phyloP scores from a whole-genome alignment of 2,113 vertebrate genomes.

The Origma solitaria region DNA sequence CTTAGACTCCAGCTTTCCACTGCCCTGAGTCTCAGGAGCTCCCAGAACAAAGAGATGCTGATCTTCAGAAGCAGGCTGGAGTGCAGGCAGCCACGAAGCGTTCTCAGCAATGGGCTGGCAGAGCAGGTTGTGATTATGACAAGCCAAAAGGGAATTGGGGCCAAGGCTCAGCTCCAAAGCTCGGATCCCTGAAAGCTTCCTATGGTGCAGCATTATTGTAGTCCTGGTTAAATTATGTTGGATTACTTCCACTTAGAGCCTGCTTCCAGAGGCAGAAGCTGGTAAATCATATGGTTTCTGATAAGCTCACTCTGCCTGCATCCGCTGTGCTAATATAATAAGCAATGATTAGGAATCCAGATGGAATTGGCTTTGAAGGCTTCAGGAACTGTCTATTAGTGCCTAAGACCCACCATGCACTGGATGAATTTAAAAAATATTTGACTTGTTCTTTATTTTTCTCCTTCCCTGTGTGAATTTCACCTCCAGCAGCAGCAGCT shows the following conservation, averaged over 20 bases:
- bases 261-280: slow-evolving; percentile 15
- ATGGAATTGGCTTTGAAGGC: slow-evolving; percentile 19
- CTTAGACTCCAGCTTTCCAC: not conserved
- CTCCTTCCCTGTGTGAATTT: not conserved
- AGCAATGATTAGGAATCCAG: slow-evolving; percentile 34
- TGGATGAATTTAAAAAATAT: not conserved
- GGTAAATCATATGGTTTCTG: slow-evolving; percentile 8
- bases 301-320: not conserved
- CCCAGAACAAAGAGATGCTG: not conserved
- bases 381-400: not conserved
- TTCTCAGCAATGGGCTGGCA: not conserved
- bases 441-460: not conserved
- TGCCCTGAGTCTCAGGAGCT: not conserved
- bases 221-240: slow-evolving; percentile 22
- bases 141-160: not conserved
- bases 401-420: not conserved
- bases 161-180: not conserved
- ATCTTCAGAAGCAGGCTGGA: not conserved
- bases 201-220: not conserved
- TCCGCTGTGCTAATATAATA: slow-evolving; percentile 14
- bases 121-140: not conserved
- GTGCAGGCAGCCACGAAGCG: not conserved
- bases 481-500: not conserved
- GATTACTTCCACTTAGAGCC: slow-evolving; percentile 19
- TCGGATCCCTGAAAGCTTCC: not conserved